phyloP scores from a whole-genome alignment of 2,113 vertebrate species.

The Gnathonemus longibarbis region DNA sequence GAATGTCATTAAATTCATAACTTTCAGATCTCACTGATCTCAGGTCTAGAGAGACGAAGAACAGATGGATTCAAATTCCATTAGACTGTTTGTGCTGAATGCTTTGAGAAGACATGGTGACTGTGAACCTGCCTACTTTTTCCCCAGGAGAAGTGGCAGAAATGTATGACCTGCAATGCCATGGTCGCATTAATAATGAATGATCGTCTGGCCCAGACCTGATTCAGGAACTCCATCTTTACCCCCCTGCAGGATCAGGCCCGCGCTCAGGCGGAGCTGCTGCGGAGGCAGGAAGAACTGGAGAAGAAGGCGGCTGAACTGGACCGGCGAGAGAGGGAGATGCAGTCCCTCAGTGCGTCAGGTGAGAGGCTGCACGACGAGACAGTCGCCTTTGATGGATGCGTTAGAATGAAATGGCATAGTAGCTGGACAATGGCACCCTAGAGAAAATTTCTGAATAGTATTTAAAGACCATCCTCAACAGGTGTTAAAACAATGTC shows the following conservation, averaged over 20 bases:
- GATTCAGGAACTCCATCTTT: not conserved
- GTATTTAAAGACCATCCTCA: not conserved
- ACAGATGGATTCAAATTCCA: not conserved
- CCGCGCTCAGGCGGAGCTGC: constrained; percentile 77
- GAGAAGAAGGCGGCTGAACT: constrained; percentile 95
- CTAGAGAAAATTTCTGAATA: not conserved
- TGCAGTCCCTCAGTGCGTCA: constrained; percentile 83
- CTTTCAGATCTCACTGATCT: not conserved
- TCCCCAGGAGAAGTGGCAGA: not conserved
- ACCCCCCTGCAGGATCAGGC: constrained; percentile 68
- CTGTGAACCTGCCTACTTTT: not conserved
- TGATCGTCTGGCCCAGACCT: not conserved
- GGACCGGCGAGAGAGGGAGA: constrained; percentile 92
- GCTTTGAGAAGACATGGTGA: not conserved
- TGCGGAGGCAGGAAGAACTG: constrained; percentile 91
- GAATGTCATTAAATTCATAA: not conserved
- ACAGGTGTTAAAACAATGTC: not conserved
- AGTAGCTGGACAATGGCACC: not conserved
- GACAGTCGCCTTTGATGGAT: not conserved
- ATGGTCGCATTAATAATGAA: not conserved
- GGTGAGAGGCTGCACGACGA: constrained; percentile 47
- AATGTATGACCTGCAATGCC: not conserved
- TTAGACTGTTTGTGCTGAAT: not conserved
- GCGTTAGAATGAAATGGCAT: not conserved
- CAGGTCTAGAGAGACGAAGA: not conserved